Percentiles rank a stretch among this genome's conserved stretches.
These are phyloP conservation scores for Onychostruthus taczanowskii DNA, from an alignment of 2,113 vertebrate species.

Conservation along the genomic window DNA sequence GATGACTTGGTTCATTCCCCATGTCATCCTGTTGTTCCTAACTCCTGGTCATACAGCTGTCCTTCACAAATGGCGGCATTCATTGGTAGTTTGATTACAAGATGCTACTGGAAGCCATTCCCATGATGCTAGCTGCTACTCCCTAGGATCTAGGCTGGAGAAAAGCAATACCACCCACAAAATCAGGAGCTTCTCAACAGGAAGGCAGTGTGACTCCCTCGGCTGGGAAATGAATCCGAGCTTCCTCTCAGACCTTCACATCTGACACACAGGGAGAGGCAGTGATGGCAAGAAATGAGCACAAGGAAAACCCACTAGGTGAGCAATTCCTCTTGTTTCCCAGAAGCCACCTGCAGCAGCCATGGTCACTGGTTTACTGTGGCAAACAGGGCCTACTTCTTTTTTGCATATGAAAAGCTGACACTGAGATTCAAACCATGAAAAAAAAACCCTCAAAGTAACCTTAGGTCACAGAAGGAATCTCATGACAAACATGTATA, in stretches of 20 bases:
- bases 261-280: neutral
- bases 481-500: neutral
- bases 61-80: neutral
- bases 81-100: neutral
- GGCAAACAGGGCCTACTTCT: neutral
- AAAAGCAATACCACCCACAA: neutral
- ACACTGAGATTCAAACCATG: neutral
- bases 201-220: neutral
- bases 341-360: neutral
- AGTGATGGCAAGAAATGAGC: constrained; percentile 29
- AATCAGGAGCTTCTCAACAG: neutral
- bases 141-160: neutral
- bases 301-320: neutral
- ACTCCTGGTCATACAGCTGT: neutral
- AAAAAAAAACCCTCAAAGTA: neutral
- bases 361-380: neutral
- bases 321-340: constrained; percentile 34
- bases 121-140: neutral
- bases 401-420: neutral
- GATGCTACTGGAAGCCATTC: neutral
- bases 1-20: neutral
- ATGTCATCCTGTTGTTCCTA: neutral
- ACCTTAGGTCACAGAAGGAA: neutral
- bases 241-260: neutral
- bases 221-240: constrained; percentile 14